Conservation (phyloP, 2,888 invertebrate genomes). For the Mycogona germanica region DNA sequence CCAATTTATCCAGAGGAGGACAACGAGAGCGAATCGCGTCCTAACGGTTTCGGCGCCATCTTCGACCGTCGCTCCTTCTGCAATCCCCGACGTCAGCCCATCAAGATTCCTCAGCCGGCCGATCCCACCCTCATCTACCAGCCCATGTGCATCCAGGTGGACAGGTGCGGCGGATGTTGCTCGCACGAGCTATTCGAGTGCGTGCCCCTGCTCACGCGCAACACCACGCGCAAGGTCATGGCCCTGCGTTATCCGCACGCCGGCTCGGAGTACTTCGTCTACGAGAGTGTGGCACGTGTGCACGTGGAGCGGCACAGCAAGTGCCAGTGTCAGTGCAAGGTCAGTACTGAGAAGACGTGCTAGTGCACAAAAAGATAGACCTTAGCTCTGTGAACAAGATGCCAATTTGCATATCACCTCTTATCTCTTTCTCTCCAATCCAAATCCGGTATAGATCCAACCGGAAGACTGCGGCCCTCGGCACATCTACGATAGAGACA, state of each 20-base stretch:
- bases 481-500: conserved; percentile 20
- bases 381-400: neutral
- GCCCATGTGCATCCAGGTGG: conserved; percentile 30
- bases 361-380: no score
- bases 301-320: conserved; percentile 19
- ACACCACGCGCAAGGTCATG: conserved; percentile 20
- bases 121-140: conserved; percentile 24
- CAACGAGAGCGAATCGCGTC: no score
- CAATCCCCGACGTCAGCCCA: conserved; percentile 21
- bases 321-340: conserved; percentile 22
- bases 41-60: conserved; percentile 19
- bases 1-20: neutral
- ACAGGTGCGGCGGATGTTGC: conserved; percentile 32
- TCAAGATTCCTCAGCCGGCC: conserved; percentile 20
- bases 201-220: conserved; percentile 17
- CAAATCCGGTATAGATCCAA: conserved; percentile 16
- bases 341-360: no score
- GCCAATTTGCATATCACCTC: neutral
- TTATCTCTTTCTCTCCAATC: neutral
- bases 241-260: conserved; percentile 20
- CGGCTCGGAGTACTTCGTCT: conserved; percentile 21
- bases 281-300: conserved; percentile 17
- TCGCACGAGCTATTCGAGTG: conserved; percentile 28
- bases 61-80: conserved; percentile 22
- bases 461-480: conserved; percentile 20